Percentiles rank a stretch among this genome's conserved stretches.
These are phyloP conservation scores for Plumapathes pennacea DNA, from an alignment of 92 coral and sea anemone genomes.

Conservation along the genomic window DNA sequence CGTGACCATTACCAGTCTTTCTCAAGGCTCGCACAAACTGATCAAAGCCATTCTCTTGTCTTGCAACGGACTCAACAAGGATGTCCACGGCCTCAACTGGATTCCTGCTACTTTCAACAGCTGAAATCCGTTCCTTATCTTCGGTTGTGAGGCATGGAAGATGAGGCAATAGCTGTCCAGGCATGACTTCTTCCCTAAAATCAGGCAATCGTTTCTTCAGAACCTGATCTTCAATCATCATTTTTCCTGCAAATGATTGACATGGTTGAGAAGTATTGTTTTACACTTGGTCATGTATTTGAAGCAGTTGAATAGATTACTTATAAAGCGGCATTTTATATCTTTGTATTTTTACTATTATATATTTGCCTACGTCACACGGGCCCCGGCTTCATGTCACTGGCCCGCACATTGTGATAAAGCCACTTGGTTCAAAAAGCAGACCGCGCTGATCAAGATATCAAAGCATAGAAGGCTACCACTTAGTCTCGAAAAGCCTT, in stretches of 20 bases:
- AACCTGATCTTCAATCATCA: background rate
- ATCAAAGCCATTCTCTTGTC: slow-evolving; percentile 12
- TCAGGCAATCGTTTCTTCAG: slow-evolving; percentile 7
- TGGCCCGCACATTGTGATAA: too few species aligned
- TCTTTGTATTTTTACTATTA: too few species aligned
- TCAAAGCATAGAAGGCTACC: too few species aligned
- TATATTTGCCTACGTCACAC: too few species aligned
- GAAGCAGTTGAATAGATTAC: too few species aligned
- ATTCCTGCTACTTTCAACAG: background rate
- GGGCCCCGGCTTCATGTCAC: too few species aligned
- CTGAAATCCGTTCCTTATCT: slow-evolving; percentile 2
- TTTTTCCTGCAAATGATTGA: background rate
- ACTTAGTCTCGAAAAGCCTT: too few species aligned
- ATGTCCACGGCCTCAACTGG: slow-evolving; percentile 1
- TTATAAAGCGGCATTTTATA: too few species aligned
- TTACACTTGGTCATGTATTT: too few species aligned
- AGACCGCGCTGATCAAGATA: too few species aligned
- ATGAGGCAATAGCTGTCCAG: background rate
- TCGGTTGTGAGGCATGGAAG: slow-evolving; percentile 6
- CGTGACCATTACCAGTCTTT: slow-evolving; percentile 5
- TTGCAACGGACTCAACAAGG: slow-evolving; percentile 10
- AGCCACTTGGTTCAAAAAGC: too few species aligned
- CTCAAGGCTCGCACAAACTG: slow-evolving; percentile 28
- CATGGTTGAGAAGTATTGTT: too few species aligned
- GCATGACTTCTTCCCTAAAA: slow-evolving; percentile 17